A percentile compares a stretch with the other conserved stretches of the same genome.
phyloP scores from a whole-genome alignment of 2,888 invertebrate genomes.

The Oscheius sp. region DNA sequence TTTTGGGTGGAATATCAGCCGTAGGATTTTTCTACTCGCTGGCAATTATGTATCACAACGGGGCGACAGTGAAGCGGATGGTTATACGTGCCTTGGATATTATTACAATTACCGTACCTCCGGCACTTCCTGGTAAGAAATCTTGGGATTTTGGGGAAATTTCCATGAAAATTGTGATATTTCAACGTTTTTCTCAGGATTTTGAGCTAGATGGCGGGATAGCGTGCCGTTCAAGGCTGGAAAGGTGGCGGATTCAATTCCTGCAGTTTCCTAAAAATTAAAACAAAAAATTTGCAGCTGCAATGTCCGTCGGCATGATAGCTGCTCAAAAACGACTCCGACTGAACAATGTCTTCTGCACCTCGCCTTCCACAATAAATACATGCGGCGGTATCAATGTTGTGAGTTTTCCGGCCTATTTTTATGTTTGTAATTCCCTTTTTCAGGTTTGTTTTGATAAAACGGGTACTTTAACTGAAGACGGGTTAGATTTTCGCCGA shows the following conservation, averaged over 20 bases:
- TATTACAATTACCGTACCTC: conserved; percentile 91
- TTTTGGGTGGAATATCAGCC: conserved; percentile 53
- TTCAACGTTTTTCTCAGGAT: no score
- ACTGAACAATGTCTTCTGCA: conserved; percentile 75
- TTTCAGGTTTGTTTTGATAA: conserved; percentile 76
- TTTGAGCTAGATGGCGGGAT: no score
- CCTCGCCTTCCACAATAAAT: conserved; percentile 76
- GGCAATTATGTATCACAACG: conserved; percentile 81
- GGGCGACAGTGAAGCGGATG: conserved; percentile 74
- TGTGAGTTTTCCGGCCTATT: conserved; percentile 54
- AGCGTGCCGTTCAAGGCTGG: no score
- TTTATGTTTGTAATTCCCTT: no score
- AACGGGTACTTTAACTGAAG: conserved; percentile 74
- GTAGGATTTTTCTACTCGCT: conserved; percentile 81
- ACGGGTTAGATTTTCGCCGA: conserved; percentile 72
- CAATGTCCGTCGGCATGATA: conserved; percentile 77
- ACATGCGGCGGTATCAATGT: conserved; percentile 76
- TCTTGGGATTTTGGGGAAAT: no score
- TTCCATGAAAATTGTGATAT: no score
- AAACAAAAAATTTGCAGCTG: conserved; percentile 74
- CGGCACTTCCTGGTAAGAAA: conserved; percentile 82
- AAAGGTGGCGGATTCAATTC: no score
- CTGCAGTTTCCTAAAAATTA: not conserved
- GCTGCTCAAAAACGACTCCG: conserved; percentile 76
- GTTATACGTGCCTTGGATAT: conserved; percentile 86